Evolutionary conservation across 2,888 invertebrate species (phyloP), one percentile per base, ranked within the genome.

Genomic region (Drosophila nr. perissopoda): DNA sequence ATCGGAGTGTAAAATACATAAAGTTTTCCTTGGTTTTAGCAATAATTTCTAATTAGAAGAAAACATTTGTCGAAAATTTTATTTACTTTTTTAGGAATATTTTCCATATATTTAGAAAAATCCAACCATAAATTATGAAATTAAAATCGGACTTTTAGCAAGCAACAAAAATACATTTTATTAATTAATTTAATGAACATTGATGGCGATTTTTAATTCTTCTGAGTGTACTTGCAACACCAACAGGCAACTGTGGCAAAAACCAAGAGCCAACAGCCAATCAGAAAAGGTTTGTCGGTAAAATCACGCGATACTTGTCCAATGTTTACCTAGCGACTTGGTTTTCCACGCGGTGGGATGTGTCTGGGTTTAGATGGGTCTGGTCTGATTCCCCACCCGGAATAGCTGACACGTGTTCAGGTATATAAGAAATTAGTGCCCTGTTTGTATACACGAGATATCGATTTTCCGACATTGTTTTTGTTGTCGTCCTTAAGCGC

Each of bases 251-350:
- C 25, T 25, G 25, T 42, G 21, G 16, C n/a, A 49, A 21, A n/a
- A 3, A 13, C 31, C 21, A 59, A 54, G 42, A 13, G 51, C 33
- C 42, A 25, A 42, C 38, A 70, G 54, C 86, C 90, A 86, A 88
- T 86, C 58, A 75, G 60, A 88, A 75, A 71, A 62, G 74, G 74
- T 75, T 86, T 88, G 77, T 60, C 68, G 74, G 66, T 54, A 60
- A 78, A 86, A 90, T 86, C 87, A 86, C 87, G 87, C 90, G 87
- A 88, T 90, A 68, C 48, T 76, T 61, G 78, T 68, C 87, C 83
- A 83, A 65, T 84, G 67, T 71, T 71, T 66, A 69, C 60, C 18
- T 34, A 61, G 68, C 42, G 48, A 54, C 33, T 61, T 66, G 83
- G 83, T 63, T 81, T 80, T 80, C 64, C 82, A 72, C 71, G 71